Base-by-base conservation (phyloP, 1,140 invertebrate genomes). In the Hylaeus anthracinus region DNA sequence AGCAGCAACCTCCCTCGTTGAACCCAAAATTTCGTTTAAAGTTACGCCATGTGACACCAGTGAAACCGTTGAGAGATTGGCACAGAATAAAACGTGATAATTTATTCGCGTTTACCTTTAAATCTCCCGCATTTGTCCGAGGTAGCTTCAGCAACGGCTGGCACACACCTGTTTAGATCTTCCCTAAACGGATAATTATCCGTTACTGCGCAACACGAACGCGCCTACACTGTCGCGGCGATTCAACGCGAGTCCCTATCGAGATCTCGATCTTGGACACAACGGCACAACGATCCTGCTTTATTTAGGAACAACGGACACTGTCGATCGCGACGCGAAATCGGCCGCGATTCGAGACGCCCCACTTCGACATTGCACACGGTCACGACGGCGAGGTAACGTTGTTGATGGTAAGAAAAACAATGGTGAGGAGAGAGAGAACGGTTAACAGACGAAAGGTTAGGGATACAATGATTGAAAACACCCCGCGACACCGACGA, bases 401-500 rank as follows among this genome's bases (percentile, higher is more conserved):
- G 41, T 26, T 26, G 60, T 37, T 5, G 12, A n/a, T n/a, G 69
- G 41, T 1, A 69, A 48, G 14, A n/a, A 45, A 43, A 71, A 26
- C 2, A 2, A 48, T 4, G 43, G 5, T 26, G 26, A 26, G 1
- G 12, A 61, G 5, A 67, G 43, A 60, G n/a, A 63, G 10, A 66
- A 12, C 43, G 69, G 56, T 12, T 26, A 69, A 37, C 5, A n/a
- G 26, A 60, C 48, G 5, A 58, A 65, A 48, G 67, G 5, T 41
- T 63, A 69, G 10, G 41, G 10, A 53, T 26, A 26, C 6, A 43
- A 53, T 64, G 58, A 81, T 76, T 69, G 45, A 48, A 26, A 10
- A 45, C 58, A 64, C 63, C 43, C 63, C 74, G 60, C 72, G 84
- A 86, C 85, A 76, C 79, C 82, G 83, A 89, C 86, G 82, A 84